Evolutionary conservation across 2,113 vertebrate genomes (phyloP).

Genomic region (Nesogale talazaci): DNA sequence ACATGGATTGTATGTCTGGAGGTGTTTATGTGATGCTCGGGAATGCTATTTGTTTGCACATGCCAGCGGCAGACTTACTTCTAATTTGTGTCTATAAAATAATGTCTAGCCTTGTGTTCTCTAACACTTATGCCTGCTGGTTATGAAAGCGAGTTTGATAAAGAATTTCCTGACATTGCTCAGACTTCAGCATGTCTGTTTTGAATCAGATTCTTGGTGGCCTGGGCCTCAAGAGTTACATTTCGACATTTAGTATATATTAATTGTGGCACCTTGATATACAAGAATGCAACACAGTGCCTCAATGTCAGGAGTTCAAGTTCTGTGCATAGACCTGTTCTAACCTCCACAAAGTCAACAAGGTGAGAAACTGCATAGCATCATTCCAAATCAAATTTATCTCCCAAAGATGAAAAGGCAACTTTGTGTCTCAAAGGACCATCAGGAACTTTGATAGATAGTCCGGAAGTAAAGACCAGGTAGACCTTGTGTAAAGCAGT

Average conservation of each 20-base stretch:
- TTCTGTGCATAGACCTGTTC: neutral
- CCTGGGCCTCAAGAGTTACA: neutral
- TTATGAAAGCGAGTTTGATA: neutral
- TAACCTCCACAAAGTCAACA: neutral
- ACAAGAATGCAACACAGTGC: neutral
- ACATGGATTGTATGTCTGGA: slow-evolving; percentile 64
- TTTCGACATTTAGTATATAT: neutral
- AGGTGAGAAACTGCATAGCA: neutral
- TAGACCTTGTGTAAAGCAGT: too few relatives aligned
- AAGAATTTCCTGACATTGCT: neutral
- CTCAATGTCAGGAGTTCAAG: neutral
- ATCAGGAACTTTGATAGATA: accelerated
- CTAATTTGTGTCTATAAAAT: neutral
- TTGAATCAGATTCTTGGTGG: neutral
- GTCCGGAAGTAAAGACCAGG: neutral
- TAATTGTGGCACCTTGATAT: neutral
- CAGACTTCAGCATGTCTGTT: neutral
- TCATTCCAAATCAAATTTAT: neutral
- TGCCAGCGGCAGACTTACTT: neutral
- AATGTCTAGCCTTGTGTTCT: neutral
- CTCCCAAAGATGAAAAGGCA: neutral
- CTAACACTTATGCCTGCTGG: neutral
- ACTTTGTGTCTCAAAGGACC: neutral
- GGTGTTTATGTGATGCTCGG: neutral
- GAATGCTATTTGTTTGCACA: neutral